phyloP scores from a whole-genome alignment of 2,888 invertebrate species.

The Folsomia candida region DNA sequence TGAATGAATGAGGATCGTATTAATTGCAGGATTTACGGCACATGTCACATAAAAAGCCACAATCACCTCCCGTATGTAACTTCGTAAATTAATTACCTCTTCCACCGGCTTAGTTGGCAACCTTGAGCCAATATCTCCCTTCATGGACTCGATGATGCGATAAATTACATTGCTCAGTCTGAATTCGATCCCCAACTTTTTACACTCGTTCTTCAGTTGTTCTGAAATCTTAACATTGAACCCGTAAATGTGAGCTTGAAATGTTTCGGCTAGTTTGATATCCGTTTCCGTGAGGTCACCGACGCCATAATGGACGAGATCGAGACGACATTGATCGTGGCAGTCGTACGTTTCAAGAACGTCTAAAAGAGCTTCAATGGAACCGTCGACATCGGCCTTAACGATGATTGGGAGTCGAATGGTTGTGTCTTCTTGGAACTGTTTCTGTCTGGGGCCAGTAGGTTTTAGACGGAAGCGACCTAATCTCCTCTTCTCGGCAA shows the following conservation, averaged over 20 bases:
- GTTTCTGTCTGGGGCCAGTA: constrained; percentile 64
- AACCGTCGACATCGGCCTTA: constrained; percentile 87
- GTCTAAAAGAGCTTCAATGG: constrained; percentile 90
- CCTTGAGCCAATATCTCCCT: constrained; percentile 68
- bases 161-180: constrained; percentile 86
- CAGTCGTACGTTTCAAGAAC: constrained; percentile 78
- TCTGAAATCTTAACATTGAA: constrained; percentile 71
- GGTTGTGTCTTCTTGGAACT: constrained; percentile 54
- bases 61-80: too few relatives aligned
- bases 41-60: too few relatives aligned
- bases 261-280: constrained; percentile 73
- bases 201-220: constrained; percentile 57
- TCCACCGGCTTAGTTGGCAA: constrained; percentile 73
- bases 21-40: too few relatives aligned
- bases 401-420: constrained; percentile 39
- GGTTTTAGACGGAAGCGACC: constrained; percentile 62
- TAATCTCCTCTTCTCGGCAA: constrained; percentile 62
- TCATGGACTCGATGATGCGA: constrained; percentile 83
- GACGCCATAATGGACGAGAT: constrained; percentile 85
- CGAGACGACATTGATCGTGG: constrained; percentile 68
- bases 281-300: constrained; percentile 82
- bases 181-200: constrained; percentile 62
- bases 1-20: too few relatives aligned
- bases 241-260: constrained; percentile 77
- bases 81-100: too few relatives aligned